Conservation (phyloP, 2,113 vertebrate genomes). For the Microcebus griseorufus region DNA sequence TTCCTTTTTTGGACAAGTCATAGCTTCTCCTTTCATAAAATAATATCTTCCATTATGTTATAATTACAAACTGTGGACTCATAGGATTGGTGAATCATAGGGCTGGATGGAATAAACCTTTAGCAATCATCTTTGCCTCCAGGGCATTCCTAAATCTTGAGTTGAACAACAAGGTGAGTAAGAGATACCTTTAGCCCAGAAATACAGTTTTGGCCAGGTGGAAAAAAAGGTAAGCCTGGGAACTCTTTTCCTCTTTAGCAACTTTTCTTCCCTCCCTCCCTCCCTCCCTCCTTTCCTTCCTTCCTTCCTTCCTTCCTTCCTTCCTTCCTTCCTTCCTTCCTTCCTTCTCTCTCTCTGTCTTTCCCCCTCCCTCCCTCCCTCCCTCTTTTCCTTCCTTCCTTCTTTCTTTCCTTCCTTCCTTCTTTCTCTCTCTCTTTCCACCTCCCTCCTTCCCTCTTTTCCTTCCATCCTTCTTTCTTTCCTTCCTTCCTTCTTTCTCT, state of each 20-base stretch:
- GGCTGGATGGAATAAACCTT: slow-evolving; percentile 7
- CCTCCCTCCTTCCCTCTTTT: background rate
- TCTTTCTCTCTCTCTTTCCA: too few relatives aligned
- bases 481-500: too few relatives aligned
- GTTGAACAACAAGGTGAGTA: background rate
- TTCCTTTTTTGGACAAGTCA: slow-evolving; percentile 49
- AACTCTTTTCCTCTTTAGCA: background rate
- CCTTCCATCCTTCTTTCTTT: too few relatives aligned
- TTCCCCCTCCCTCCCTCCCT: too few relatives aligned
- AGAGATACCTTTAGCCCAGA: background rate
- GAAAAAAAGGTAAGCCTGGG: background rate
- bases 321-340: too few relatives aligned
- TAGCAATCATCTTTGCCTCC: slow-evolving; percentile 26
- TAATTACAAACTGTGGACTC: slow-evolving; percentile 61
- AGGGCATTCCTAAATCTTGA: background rate
- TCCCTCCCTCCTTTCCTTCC: too few relatives aligned
- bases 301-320: too few relatives aligned
- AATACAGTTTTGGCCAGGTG: background rate
- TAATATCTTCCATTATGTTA: slow-evolving; percentile 61
- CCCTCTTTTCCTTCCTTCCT: too few relatives aligned
- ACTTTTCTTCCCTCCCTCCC: background rate
- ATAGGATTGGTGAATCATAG: slow-evolving; percentile 37
- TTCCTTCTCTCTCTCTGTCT: too few relatives aligned
- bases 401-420: too few relatives aligned
- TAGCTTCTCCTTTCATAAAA: slow-evolving; percentile 55